phyloP scores from a whole-genome alignment of 2,113 vertebrate species.

The Lagopus leucura region DNA sequence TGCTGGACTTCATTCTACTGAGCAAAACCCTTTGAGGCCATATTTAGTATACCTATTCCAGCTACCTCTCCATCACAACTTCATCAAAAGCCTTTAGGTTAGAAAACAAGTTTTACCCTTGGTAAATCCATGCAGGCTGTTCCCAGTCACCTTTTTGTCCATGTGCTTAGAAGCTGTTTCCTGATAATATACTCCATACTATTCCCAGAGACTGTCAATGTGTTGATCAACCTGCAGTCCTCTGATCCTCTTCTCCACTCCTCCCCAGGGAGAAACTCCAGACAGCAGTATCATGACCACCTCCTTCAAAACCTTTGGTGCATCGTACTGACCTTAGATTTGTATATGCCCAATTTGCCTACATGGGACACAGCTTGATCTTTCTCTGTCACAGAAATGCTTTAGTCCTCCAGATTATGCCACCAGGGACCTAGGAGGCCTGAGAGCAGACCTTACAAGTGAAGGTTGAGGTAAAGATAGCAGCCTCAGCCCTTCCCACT shows the following conservation, averaged over 20 bases:
- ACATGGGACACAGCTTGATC: background rate
- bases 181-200: background rate
- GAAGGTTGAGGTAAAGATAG: background rate
- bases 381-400: background rate
- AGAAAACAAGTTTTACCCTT: background rate
- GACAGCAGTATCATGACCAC: background rate
- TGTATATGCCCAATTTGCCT: background rate
- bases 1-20: background rate
- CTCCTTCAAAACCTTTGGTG: background rate
- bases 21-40: background rate
- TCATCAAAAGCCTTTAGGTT: background rate
- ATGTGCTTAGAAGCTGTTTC: background rate
- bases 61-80: background rate
- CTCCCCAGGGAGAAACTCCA: background rate
- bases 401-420: background rate
- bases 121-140: background rate
- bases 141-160: background rate
- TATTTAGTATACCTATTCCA: background rate
- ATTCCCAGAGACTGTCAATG: background rate
- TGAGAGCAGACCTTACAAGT: background rate
- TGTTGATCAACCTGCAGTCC: background rate
- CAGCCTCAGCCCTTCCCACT: background rate
- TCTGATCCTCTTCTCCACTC: background rate
- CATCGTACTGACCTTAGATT: background rate
- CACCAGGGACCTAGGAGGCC: background rate